phyloP scores from a whole-genome alignment of 2,113 vertebrate genomes.

The Odocoileus virginianus region DNA sequence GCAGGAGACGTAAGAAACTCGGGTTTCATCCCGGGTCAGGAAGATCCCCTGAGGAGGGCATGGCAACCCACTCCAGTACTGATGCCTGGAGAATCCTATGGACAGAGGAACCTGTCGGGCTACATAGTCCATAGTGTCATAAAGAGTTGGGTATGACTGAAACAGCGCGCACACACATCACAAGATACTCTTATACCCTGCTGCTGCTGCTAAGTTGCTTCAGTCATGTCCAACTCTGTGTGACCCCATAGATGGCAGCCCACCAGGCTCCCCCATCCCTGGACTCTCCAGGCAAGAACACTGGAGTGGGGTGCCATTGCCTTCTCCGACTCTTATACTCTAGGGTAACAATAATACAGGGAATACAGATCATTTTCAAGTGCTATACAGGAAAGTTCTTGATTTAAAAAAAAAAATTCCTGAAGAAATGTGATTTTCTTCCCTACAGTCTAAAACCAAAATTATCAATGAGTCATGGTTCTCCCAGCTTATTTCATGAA shows the following conservation, averaged over 20 bases:
- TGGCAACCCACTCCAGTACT: neutral
- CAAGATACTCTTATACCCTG: neutral
- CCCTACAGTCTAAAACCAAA: neutral
- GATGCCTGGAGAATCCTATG: neutral
- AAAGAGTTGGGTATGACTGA: neutral
- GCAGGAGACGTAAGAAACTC: fast-evolving
- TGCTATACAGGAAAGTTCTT: neutral
- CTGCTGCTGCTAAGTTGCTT: neutral
- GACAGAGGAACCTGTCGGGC: neutral
- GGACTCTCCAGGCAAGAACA: no score
- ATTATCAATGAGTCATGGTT: neutral
- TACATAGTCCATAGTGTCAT: neutral
- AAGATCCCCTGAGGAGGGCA: neutral
- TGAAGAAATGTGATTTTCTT: neutral
- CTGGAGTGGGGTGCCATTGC: no score
- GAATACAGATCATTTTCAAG: neutral
- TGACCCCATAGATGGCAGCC: no score
- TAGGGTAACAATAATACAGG: neutral
- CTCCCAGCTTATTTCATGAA: neutral
- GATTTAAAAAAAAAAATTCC: neutral
- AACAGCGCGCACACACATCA: neutral
- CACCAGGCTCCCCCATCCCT: no score
- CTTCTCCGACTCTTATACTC: neutral
- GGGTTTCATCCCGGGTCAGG: neutral
- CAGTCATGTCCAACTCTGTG: no score